Conservation (phyloP, 2,888 invertebrate genomes). For the Xylocampa areola region DNA sequence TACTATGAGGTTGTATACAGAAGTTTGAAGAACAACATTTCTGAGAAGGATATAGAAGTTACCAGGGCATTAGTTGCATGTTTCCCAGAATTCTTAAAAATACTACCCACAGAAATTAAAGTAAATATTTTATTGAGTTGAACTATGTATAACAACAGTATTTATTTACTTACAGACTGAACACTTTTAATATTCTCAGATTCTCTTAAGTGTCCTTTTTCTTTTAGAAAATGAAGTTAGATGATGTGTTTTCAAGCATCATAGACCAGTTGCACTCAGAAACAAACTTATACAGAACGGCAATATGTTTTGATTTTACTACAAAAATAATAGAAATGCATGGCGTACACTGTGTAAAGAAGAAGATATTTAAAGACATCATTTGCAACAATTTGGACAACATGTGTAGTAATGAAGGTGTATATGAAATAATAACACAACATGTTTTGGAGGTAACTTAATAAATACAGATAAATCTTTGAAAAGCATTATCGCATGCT, state of each 20-base stretch:
- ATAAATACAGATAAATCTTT: too few relatives aligned
- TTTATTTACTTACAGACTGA: too few relatives aligned
- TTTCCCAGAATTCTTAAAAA: slow-evolving; percentile 66
- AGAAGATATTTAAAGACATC: slow-evolving; percentile 70
- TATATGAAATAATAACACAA: slow-evolving; percentile 72
- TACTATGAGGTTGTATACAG: slow-evolving; percentile 82
- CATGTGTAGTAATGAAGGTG: slow-evolving; percentile 72
- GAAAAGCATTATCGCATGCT: too few relatives aligned
- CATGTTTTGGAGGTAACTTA: slow-evolving; percentile 76
- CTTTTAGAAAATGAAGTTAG: slow-evolving; percentile 72
- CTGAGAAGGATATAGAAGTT: slow-evolving; percentile 73
- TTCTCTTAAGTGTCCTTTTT: neutral
- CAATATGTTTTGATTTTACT: slow-evolving; percentile 69
- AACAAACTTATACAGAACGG: slow-evolving; percentile 79
- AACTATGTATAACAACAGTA: too few relatives aligned
- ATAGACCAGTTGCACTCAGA: slow-evolving; percentile 76
- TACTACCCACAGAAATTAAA: slow-evolving; percentile 71
- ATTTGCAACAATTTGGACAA: slow-evolving; percentile 77
- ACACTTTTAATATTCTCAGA: too few relatives aligned
- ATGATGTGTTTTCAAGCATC: slow-evolving; percentile 70
- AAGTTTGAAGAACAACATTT: slow-evolving; percentile 69
- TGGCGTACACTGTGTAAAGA: slow-evolving; percentile 75
- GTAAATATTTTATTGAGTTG: slow-evolving; percentile 67
- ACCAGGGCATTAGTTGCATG: slow-evolving; percentile 71
- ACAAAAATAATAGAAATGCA: slow-evolving; percentile 72